Base-by-base conservation (phyloP, 2,113 vertebrate species). In the Sorex fumeus region DNA sequence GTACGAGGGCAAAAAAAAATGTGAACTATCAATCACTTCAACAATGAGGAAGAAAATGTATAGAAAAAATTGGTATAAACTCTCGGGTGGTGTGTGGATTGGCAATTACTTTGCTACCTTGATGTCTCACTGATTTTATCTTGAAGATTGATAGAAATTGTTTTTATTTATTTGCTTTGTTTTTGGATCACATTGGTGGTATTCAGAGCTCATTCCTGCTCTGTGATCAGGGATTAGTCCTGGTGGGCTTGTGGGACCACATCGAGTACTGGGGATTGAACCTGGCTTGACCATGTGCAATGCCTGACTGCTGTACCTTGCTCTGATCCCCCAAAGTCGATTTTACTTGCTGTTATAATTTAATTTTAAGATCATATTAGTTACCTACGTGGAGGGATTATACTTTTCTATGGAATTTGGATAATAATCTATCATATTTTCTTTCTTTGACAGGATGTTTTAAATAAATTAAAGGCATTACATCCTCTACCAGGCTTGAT, bases 401-500 rank as follows among this genome's bases (percentile, higher is more conserved):
- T 77, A 10, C 72, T 0, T 95, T 94, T 60, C 34, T 72, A 8
- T 77, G 36, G 90, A 95, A 74, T 86, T 96, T 97, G 85, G 36
- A 83, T 11, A 80, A 83, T 36, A 36, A 6, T 92, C 78, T 92
- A 94, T 94, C 47, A 78, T 95, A 87, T 95, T 25, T 91, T 91
- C 13, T 95, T 93, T 95, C 96, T 86, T 97, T 57, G 40, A 67
- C 97, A 99, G 99, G 99, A 99, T 93, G 96, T 99, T 96, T 95
- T 99, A 96, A 99, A 99, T 98, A 99, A 99, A 96, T 98, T 99
- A 81, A 98, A 98, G 92, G 92, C 96, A 1, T 96, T 99, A 47
- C 99, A 99, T 96, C 98, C 98, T 0, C 97, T 99, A 95, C 99
- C 99, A 27, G 98, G 98, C 28, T 97, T 99, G 84, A 99, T 99